A percentile compares a stretch with the other conserved stretches of the same genome.
Conservation (phyloP, 2,113 vertebrate species). For the Epinephelus fuscoguttatus region DNA sequence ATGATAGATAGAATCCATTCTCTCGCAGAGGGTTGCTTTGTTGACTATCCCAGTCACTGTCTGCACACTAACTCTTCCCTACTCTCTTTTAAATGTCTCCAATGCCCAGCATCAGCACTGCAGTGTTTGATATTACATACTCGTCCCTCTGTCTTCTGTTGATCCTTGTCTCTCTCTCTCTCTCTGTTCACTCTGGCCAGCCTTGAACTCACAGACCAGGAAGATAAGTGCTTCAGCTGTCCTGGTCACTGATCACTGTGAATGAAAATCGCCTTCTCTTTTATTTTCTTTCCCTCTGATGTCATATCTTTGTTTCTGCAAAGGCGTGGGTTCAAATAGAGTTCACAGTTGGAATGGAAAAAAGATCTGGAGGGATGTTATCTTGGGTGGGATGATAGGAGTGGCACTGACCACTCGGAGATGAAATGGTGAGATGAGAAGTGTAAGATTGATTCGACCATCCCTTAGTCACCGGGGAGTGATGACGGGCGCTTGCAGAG, state of each 20-base stretch:
- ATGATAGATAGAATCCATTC: slow-evolving; percentile 63
- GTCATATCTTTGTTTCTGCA: slow-evolving; percentile 45
- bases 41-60: slow-evolving; percentile 27
- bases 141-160: slow-evolving; percentile 8
- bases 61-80: slow-evolving; percentile 1
- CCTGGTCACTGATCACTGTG: slow-evolving; percentile 23
- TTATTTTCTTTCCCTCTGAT: slow-evolving; percentile 27
- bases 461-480: slow-evolving; percentile 11
- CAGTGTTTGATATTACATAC: not conserved
- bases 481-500: not conserved
- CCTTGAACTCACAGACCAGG: slow-evolving; percentile 18
- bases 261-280: slow-evolving; percentile 10
- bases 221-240: not conserved
- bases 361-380: slow-evolving; percentile 42
- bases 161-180: not conserved
- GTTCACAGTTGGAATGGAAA: slow-evolving; percentile 56
- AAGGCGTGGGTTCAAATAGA: slow-evolving; percentile 63
- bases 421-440: slow-evolving; percentile 43
- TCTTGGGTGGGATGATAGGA: slow-evolving; percentile 58
- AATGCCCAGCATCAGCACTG: not conserved
- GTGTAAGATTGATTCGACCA: slow-evolving; percentile 35
- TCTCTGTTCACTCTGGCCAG: not conserved
- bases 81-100: not conserved
- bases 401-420: slow-evolving; percentile 37
- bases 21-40: slow-evolving; percentile 47